Evolutionary conservation across 2,797 vertebrate genomes (phyloP), one percentile per base, ranked within the genome.

Genomic region (Merluccius polli): DNA sequence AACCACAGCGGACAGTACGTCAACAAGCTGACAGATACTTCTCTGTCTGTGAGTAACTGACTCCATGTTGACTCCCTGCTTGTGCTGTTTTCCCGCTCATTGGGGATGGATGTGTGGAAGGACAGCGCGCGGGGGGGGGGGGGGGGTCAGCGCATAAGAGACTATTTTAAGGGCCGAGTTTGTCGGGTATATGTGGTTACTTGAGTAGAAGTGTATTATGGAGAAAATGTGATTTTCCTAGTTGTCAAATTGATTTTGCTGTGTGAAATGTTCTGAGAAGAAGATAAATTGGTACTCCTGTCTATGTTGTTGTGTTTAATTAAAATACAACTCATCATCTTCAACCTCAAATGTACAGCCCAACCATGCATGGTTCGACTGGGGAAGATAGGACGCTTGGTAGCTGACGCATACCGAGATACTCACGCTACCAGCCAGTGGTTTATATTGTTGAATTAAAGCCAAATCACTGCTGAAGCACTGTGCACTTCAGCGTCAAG

Each of bases 131-230:
- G 65, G 33, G 68, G 27, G 74, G 73, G 59, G 59, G 59, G 59
- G n/a, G 41, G 44, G 44, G 44, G 21, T 52, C 44, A 52, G 44
- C 18, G 44, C 21, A 52, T 27, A 8, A 27, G 59, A 65, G 59
- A 65, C n/a, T 70, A 73, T 63, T 72, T 65, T 48, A 36, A 73
- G 18, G 38, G 70, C 48, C 74, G 72, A 74, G 76, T 73, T 63
- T 35, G 33, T 75, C 69, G 35, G 65, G 48, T 79, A 63, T 0
- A 31, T 82, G 72, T 77, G 24, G 7, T 65, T 13, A 27, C 24
- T 11, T 11, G 59, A 27, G 59, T 27, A 27, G n/a, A 65, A 9
- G 24, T 65, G 59, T 27, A 27, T 12, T 4, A 27, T 3, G 10
- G 59, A 27, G 59, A 65, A 27, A 27, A 65, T 27, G n/a, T 24